These are phyloP conservation scores for Acanthacorydalis orientalis DNA, from an alignment of 2,888 invertebrate species.

Conservation along the genomic window DNA sequence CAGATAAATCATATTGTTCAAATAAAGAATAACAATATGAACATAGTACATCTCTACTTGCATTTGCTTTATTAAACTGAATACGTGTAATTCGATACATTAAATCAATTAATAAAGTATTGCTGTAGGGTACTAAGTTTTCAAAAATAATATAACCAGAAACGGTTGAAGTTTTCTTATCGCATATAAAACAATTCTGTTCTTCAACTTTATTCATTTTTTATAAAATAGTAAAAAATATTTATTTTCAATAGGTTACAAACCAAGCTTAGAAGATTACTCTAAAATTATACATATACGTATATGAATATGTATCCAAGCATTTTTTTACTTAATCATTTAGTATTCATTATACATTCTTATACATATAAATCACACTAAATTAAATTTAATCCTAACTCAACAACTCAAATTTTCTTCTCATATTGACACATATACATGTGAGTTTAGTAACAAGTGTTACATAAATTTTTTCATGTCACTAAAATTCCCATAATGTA, in stretches of 20 bases:
- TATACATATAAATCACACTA: too few relatives aligned
- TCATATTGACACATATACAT: not conserved
- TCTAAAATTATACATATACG: not conserved
- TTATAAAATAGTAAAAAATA: not conserved
- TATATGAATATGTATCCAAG: not conserved
- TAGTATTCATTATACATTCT: too few relatives aligned
- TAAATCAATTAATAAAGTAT: constrained; percentile 10
- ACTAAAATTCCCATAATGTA: too few relatives aligned
- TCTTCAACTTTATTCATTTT: not conserved
- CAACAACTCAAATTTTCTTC: not conserved
- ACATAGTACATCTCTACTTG: constrained; percentile 9
- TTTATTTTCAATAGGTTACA: not conserved
- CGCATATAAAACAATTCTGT: constrained; percentile 1
- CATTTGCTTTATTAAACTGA: not conserved
- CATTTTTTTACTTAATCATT: not conserved
- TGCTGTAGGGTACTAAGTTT: constrained; percentile 12
- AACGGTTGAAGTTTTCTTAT: not conserved
- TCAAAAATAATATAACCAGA: constrained; percentile 7
- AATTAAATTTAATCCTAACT: too few relatives aligned
- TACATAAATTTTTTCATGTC: not conserved
- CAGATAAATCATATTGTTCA: constrained; percentile 12
- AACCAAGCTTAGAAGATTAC: not conserved
- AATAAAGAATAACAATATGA: constrained; percentile 12
- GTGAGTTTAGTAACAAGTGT: not conserved
- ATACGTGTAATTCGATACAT: constrained; percentile 10